Conservation (phyloP, 1,140 invertebrate species). For the Dinoponera quadriceps region DNA sequence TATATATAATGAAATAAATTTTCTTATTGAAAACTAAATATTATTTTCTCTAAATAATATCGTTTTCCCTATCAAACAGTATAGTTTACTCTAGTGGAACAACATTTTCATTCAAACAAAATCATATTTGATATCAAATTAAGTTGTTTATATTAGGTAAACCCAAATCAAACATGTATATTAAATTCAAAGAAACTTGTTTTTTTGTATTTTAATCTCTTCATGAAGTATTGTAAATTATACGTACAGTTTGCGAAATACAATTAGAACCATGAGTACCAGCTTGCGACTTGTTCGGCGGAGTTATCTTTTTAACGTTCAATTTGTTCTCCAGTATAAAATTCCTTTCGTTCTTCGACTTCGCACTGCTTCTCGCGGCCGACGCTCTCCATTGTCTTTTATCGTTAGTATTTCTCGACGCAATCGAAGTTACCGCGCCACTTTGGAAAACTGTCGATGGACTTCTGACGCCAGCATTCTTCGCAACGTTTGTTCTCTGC, state of each 20-base stretch:
- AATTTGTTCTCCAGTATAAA: conserved; percentile 78
- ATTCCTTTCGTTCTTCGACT: conserved; percentile 68
- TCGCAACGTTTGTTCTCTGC: background rate
- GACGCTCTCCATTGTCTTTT: background rate
- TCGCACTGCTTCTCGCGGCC: background rate
- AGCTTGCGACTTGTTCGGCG: conserved; percentile 34
- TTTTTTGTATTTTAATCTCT: background rate
- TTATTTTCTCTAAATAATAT: too few relatives aligned
- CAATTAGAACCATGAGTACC: background rate
- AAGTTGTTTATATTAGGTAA: too few relatives aligned
- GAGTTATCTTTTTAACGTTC: conserved; percentile 59
- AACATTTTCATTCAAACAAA: too few relatives aligned
- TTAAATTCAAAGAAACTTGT: too few relatives aligned
- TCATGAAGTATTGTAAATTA: conserved; percentile 14
- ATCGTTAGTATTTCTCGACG: background rate
- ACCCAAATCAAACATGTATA: too few relatives aligned
- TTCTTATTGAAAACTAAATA: too few relatives aligned
- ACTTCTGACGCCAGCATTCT: background rate
- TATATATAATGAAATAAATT: too few relatives aligned
- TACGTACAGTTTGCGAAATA: conserved; percentile 41
- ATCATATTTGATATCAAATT: too few relatives aligned
- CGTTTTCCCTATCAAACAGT: too few relatives aligned
- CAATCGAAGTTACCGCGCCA: background rate
- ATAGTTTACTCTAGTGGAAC: too few relatives aligned
- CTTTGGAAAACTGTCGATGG: background rate